Base-by-base conservation (phyloP, 1,140 invertebrate genomes). In the Choristoneura fumiferana region DNA sequence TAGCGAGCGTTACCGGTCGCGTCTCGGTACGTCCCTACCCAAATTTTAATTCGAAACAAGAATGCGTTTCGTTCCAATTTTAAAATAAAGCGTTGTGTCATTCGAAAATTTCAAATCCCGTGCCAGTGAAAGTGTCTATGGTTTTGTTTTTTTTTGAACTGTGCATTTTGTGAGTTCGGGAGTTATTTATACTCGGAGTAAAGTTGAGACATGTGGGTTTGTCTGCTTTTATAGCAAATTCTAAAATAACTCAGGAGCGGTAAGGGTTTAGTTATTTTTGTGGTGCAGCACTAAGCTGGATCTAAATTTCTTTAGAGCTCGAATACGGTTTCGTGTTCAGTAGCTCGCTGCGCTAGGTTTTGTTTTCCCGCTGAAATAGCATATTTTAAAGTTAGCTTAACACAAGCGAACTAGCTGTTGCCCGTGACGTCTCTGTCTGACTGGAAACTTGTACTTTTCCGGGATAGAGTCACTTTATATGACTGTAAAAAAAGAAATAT, bases 211-310 rank as follows among this genome's bases (percentile, higher is more conserved):
- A 73, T 73, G 73, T 72, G 66, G 76, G 71, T 69, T 68, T 71
- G 71, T 67, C 73, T 70, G 76, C 63, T 76, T 81, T 78, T 76
- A 69, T 79, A 73, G 74, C 75, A 71, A 78, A 78, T 70, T 66
- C 72, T 58, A 75, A 81, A 82, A 84, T 85, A 82, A 69, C 76
- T 71, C 56, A 66, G 74, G 65, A 71, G 76, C 67, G 77, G 81
- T 79, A 82, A 84, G 78, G 71, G 62, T 75, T 80, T 59, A 35
- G 29, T 54, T 84, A 78, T 79, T 81, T 84, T 81, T 76, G 76
- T 29, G 67, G 34, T 33, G 52, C 17, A 39, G 40, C n/a, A n/a
- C n/a, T n/a, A n/a, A n/a, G n/a, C 35, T 17, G 52, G 29, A 54
- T 13, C 52, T 54, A 54, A 34, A 34, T 54, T 54, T 53, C 22